phyloP scores from a whole-genome alignment of 2,888 invertebrate species.

The Polymixis lichenea region DNA sequence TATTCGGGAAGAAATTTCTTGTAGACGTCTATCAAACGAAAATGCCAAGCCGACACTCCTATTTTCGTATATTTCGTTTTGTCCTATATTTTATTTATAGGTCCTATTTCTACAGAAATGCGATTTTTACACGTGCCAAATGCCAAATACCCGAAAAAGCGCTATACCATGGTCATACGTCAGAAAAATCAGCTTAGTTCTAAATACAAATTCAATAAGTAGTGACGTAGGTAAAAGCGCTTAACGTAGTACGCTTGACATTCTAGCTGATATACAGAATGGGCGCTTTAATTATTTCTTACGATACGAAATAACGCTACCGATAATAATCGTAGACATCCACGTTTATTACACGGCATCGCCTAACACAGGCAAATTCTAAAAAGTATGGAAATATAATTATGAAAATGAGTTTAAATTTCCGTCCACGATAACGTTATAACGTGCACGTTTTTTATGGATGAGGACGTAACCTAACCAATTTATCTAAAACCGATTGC shows the following conservation, averaged over 20 bases:
- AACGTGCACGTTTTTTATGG: too few relatives aligned
- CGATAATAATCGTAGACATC: too few relatives aligned
- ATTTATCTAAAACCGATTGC: constrained; percentile 19
- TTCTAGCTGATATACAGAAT: background rate
- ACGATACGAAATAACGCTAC: too few relatives aligned
- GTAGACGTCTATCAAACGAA: constrained; percentile 24
- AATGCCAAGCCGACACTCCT: constrained; percentile 18
- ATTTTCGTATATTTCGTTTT: constrained; percentile 30
- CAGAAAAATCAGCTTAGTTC: constrained; percentile 19
- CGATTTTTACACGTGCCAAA: constrained; percentile 23
- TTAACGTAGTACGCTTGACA: background rate
- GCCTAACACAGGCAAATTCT: too few relatives aligned
- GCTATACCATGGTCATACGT: background rate
- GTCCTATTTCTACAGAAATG: constrained; percentile 15
- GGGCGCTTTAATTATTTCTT: too few relatives aligned
- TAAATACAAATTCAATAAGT: constrained; percentile 3
- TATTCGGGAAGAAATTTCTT: constrained; percentile 31
- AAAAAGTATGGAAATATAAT: too few relatives aligned
- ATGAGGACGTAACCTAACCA: background rate
- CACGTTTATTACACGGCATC: too few relatives aligned
- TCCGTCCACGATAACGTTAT: too few relatives aligned
- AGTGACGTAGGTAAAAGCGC: background rate
- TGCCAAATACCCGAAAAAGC: background rate
- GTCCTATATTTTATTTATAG: constrained; percentile 7
- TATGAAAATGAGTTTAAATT: too few relatives aligned